phyloP scores from a whole-genome alignment of 2,113 vertebrate genomes.

The Columbina picui region DNA sequence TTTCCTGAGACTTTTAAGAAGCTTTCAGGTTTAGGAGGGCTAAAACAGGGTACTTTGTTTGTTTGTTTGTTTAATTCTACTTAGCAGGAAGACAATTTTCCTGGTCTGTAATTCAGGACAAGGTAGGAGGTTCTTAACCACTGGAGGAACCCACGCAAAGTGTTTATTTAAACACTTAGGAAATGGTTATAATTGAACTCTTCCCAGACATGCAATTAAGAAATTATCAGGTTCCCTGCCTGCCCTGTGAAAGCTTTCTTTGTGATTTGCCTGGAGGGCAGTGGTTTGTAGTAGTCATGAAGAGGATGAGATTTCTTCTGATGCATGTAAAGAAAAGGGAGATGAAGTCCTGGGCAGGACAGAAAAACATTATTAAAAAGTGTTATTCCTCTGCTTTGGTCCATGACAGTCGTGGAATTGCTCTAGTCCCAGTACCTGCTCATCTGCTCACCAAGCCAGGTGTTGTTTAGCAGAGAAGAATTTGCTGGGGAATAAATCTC shows the following conservation, averaged over 20 bases:
- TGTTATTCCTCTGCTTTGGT: background rate
- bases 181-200: background rate
- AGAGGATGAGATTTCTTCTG: background rate
- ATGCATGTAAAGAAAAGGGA: background rate
- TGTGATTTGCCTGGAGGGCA: background rate
- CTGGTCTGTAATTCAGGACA: background rate
- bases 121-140: background rate
- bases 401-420: accelerated
- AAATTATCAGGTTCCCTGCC: background rate
- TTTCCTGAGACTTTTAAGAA: background rate
- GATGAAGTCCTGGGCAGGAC: background rate
- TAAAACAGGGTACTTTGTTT: background rate
- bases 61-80: background rate
- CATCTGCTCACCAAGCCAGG: background rate
- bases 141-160: background rate
- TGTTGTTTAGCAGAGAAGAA: background rate
- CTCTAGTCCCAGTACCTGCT: background rate
- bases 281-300: background rate
- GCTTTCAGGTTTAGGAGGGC: background rate
- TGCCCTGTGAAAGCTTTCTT: background rate
- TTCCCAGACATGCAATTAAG: constrained; percentile 3
- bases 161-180: constrained; percentile 10
- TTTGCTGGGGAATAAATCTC: background rate
- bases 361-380: background rate
- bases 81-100: background rate